Base-by-base conservation (phyloP, 1,140 invertebrate species). In the Aphidius gifuensis region DNA sequence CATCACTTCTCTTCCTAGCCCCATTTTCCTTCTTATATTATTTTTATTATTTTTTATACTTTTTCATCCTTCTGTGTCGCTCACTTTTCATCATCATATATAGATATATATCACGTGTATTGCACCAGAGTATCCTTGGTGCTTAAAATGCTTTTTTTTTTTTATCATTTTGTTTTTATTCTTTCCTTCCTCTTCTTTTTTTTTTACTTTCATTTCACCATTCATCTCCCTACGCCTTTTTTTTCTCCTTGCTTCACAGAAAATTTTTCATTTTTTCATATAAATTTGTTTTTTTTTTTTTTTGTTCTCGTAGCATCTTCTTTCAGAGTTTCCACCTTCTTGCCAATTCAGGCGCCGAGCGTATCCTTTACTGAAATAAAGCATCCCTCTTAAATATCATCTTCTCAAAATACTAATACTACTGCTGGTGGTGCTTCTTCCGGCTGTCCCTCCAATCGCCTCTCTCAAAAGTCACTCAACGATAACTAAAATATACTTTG, bases 71-170 rank as follows among this genome's bases (percentile, higher is more conserved):
- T 16, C 39, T 11, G 6, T 55, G 38, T 16, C 16, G 16, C 16
- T 16, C 16, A 16, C 16, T 38, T 32, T 38, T 38, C 38, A 38
- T 53, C 50, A 6, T 5, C n/a, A 58, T 45, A 23, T 11, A 58
- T n/a, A 46, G 5, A 23, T 5, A 51, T 50, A 51, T 16, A 55
- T 46, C 38, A 11, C 16, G 4, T n/a, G 23, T 9, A 47, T 39
- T 44, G 50, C 9, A 48, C 42, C 2, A 7, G 11, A 46, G 59
- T 54, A 47, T 46, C 40, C 32, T 50, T 62, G 16, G 21, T 44
- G 16, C 44, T 47, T 48, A 54, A 9, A 47, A 53, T 61, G 11
- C n/a, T 21, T 56, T 42, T 55, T 23, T 55, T 48, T 56, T 47
- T 61, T 16, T 61, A 9, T 55, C 38, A 21, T 16, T 42, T 6